Base-by-base conservation (phyloP, 2,888 invertebrate species). In the Tanytarsus gracilentus region DNA sequence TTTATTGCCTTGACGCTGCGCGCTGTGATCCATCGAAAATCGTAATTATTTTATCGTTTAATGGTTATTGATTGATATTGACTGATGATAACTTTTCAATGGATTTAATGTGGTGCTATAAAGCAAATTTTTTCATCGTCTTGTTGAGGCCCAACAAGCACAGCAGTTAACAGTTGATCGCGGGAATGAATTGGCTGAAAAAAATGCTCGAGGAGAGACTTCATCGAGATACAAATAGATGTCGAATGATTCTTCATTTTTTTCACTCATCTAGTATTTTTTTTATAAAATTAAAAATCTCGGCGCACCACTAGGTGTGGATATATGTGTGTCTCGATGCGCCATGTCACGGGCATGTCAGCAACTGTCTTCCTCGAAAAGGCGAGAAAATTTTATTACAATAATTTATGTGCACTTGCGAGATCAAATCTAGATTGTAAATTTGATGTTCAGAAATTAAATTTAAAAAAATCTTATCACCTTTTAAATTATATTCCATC, bases 1-100 rank as follows among this genome's bases (percentile, higher is more conserved):
- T 58, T 58, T 58, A 58, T 30, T 40, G 30, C 44, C 48, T 27
- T n/a, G n/a, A n/a, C n/a, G n/a, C n/a, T n/a, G n/a, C 14, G 18
- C 25, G 58, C 58, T 58, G 27, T 21, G 44, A 58, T 39, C 48
- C 40, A 44, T 48, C 30, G 27, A 16, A 40, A 27, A 58, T 58
- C 48, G 40, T 58, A 58, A 58, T 58, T 58, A 58, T 58, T 58
- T 58, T 58, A 58, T 58, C 48, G 44, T 18, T 48, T 30, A 27
- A 48, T 48, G 40, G 58, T 58, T 58, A 58, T 58, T 58, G 58
- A 58, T 58, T 58, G 58, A 58, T 58, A 48, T 48, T 58, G 58
- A 56, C 44, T 58, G 58, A 58, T 58, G 58, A 58, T 58, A 58
- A 58, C 58, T 58, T 14, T 58, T 58, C 58, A 58, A 58, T 58